phyloP scores from a whole-genome alignment of 37 sponge, comb jelly and placozoan genomes.

The Aphrocallistes beatrix region DNA sequence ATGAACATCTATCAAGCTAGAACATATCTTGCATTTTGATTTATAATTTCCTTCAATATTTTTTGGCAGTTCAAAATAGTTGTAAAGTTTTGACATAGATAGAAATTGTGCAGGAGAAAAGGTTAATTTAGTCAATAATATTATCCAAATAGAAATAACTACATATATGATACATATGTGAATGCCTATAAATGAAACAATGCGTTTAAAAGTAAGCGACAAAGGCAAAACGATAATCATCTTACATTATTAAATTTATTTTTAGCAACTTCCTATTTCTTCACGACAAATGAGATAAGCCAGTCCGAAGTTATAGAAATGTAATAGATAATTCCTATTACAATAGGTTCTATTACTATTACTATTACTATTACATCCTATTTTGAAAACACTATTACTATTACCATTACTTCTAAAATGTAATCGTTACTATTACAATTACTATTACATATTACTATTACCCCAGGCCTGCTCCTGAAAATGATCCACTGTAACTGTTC shows the following conservation, averaged over 20 bases:
- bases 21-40: neutral
- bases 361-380: neutral
- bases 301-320: neutral
- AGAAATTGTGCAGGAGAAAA: neutral
- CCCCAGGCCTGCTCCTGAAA: too few relatives aligned
- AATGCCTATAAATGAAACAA: neutral
- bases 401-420: too few relatives aligned
- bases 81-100: neutral
- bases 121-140: neutral
- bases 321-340: neutral
- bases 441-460: too few relatives aligned
- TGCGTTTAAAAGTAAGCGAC: neutral
- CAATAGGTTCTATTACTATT: too few relatives aligned
- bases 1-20: neutral
- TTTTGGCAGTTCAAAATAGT: neutral
- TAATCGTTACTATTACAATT: too few relatives aligned
- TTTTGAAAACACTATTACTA: too few relatives aligned
- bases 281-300: too few relatives aligned
- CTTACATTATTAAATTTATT: neutral
- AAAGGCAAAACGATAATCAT: neutral
- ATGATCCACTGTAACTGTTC: too few relatives aligned
- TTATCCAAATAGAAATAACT: neutral
- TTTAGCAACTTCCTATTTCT: neutral
- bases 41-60: constrained; percentile 1
- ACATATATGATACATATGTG: neutral